These are phyloP conservation scores for Etheostoma spectabile DNA, from an alignment of 2,113 vertebrate species.

Conservation along the genomic window DNA sequence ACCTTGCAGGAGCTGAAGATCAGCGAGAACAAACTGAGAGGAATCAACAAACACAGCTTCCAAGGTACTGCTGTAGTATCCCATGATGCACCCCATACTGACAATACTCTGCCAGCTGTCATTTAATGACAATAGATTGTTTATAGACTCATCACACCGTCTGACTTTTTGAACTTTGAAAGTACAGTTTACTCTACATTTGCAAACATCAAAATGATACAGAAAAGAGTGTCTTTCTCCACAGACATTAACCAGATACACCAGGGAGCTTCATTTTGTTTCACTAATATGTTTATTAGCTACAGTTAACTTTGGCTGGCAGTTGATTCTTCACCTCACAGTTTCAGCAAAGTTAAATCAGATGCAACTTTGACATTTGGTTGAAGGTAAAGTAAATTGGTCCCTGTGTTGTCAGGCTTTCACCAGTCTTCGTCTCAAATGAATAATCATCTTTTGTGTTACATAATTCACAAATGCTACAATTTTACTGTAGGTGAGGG, in stretches of 20 bases:
- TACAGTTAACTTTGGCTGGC: not conserved
- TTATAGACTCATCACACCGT: not conserved
- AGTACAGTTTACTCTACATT: not conserved
- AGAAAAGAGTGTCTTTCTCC: not conserved
- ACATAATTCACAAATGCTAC: not conserved
- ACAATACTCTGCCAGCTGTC: no score
- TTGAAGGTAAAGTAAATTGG: no score
- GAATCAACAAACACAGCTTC: slow-evolving; percentile 85
- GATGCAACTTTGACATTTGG: not conserved
- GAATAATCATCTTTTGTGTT: not conserved
- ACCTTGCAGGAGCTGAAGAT: slow-evolving; percentile 95
- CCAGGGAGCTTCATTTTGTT: not conserved
- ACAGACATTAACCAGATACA: not conserved
- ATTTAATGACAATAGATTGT: not conserved
- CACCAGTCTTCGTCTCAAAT: not conserved
- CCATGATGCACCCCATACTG: not conserved
- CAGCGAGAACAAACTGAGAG: slow-evolving; percentile 91
- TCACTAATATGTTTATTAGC: not conserved
- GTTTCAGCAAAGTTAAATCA: not conserved
- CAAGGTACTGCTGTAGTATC: slow-evolving; percentile 78
- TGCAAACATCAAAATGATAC: no score
- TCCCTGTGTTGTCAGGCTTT: not conserved
- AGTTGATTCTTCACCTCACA: not conserved
- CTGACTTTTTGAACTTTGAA: not conserved
- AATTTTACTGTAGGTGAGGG: not conserved